A percentile compares a stretch with the other conserved stretches of the same genome.
Conservation (phyloP, 1,140 invertebrate species). For the Eueides isabella region DNA sequence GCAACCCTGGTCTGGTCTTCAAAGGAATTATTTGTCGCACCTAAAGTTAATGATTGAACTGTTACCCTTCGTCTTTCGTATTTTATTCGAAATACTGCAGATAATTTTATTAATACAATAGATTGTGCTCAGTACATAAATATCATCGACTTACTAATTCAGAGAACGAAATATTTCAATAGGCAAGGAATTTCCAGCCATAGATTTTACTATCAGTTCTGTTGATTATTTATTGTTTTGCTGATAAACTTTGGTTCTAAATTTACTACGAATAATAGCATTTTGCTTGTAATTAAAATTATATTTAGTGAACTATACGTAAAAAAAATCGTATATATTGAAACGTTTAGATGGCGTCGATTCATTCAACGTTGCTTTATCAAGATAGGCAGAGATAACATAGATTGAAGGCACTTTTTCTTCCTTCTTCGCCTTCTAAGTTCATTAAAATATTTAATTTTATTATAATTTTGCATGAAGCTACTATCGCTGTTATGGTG, state of each 20-base stretch:
- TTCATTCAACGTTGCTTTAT: no score
- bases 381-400: not conserved
- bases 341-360: no score
- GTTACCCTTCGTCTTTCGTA: conserved; percentile 30
- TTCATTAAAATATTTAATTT: no score
- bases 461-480: no score
- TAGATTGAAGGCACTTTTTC: not conserved
- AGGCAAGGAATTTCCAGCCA: conserved; percentile 12
- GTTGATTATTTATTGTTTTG: conserved; percentile 18
- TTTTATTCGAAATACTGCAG: conserved; percentile 33
- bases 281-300: not conserved
- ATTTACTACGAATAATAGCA: not conserved
- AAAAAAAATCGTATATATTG: no score
- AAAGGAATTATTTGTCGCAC: conserved; percentile 26
- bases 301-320: not conserved
- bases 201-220: conserved; percentile 17
- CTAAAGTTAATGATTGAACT: conserved; percentile 31
- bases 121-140: conserved; percentile 34
- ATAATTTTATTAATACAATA: conserved; percentile 39
- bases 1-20: conserved; percentile 36
- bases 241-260: conserved; percentile 9
- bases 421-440: no score
- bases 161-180: conserved; percentile 20
- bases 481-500: no score
- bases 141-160: conserved; percentile 32